Evolutionary conservation across 1,140 invertebrate genomes (phyloP), one percentile per base, ranked within the genome.

Genomic region (Pollicipes pollicipes): DNA sequence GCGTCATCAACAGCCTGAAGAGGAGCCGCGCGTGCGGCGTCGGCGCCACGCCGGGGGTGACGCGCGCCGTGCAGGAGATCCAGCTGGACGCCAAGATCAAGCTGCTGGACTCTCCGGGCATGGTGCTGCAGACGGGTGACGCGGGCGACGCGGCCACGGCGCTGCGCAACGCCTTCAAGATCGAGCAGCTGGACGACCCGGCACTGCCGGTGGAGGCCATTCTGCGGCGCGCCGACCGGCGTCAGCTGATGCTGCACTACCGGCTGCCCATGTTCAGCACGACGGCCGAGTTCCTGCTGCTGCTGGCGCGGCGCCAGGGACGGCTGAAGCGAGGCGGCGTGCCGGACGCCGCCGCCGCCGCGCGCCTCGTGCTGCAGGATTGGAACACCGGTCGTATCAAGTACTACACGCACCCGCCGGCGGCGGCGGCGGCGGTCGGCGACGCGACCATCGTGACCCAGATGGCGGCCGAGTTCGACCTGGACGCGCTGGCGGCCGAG

Each of bases 1-100:
- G 94, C 75, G 87, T 99, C 58, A 99, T 99, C 71, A 99, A 99
- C 84, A 98, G 95, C 78, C 82, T 99, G 72, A 98, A 98, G 79
- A 84, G 97, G 75, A 90, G 86, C 58, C 88, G 88, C 77, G 90
- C 92, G 21, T 99, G 97, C 79, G 90, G 88, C 81, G 93, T 97
- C 76, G 97, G 96, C 66, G 90, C 90, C 68, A 90, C 88, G 30
- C 94, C 97, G 68, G 97, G 96, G 75, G 83, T 97, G 37, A 97
- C 94, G 0, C 72, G 86, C 81, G 79, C 88, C 71, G 89, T 97
- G 87, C 95, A 98, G 83, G 86, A 89, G 75, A 89, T 98, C 13
- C 90, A 95, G 75, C 79, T 99, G 68, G 95, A 98, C 80, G 95
- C 94, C 24, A 93, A 98, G 81, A 93, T 99, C 68, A 91, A 93